Evolutionary conservation across 1,140 invertebrate species (phyloP).

Genomic region (Nephotettix cincticeps): DNA sequence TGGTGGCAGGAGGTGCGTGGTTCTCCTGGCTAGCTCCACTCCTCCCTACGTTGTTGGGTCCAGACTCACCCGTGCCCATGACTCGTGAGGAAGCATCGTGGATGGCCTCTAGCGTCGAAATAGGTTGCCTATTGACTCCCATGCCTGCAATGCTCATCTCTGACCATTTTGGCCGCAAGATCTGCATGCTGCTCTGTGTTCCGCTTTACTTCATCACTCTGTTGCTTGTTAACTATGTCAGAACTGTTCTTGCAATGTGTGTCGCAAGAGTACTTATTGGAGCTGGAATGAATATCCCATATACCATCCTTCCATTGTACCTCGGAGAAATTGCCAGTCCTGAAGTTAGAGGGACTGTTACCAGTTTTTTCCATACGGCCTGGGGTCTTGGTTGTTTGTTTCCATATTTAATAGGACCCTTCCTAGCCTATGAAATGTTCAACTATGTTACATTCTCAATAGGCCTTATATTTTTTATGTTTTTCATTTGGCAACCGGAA

Average conservation of each 20-base stretch:
- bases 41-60: constrained; percentile 54
- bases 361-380: constrained; percentile 78
- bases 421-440: constrained; percentile 45
- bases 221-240: constrained; percentile 54
- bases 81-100: constrained; percentile 32
- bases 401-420: constrained; percentile 73
- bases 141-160: constrained; percentile 35
- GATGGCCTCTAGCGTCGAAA: constrained; percentile 22
- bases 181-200: constrained; percentile 68
- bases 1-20: constrained; percentile 55
- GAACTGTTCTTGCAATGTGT: constrained; percentile 54
- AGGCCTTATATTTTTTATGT: background rate
- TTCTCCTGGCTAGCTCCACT: constrained; percentile 76
- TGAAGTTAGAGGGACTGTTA: constrained; percentile 45
- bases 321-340: constrained; percentile 71
- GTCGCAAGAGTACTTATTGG: constrained; percentile 50
- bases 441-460: background rate
- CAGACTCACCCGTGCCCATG: constrained; percentile 25
- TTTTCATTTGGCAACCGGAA: constrained; percentile 21
- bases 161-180: constrained; percentile 34
- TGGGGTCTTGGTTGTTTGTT: constrained; percentile 75
- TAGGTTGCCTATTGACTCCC: constrained; percentile 36
- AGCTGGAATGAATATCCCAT: constrained; percentile 68
- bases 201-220: constrained; percentile 68
- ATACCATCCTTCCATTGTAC: constrained; percentile 80